These are phyloP conservation scores for Zeus faber DNA, from an alignment of 2,113 vertebrate genomes.

Conservation along the genomic window DNA sequence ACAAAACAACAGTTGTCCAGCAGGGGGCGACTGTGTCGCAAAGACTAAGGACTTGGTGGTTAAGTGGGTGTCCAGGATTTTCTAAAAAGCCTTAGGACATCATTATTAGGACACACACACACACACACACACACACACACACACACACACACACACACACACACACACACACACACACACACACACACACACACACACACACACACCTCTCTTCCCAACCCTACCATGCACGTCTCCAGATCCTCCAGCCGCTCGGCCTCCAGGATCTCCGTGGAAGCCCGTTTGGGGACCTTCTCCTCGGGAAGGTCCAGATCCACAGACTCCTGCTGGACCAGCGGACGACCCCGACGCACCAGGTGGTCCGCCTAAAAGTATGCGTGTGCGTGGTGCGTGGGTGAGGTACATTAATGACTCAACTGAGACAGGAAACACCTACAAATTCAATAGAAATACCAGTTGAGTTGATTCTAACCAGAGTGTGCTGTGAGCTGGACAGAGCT, in stretches of 20 bases:
- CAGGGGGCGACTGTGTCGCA: too few species aligned
- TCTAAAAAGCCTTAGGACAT: too few species aligned
- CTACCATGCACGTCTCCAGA: slow-evolving; percentile 94
- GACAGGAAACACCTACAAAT: neutral
- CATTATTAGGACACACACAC: too few species aligned
- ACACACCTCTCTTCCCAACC: slow-evolving; percentile 15
- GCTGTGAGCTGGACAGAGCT: slow-evolving; percentile 86
- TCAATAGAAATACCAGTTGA: too few species aligned
- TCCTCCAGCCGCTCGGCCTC: slow-evolving; percentile 92
- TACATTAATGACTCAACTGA: neutral
- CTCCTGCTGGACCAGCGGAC: slow-evolving; percentile 81
- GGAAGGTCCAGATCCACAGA: slow-evolving; percentile 81
- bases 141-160: too few species aligned
- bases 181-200: neutral
- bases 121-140: too few species aligned
- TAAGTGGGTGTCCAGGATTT: too few species aligned
- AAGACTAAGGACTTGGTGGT: too few species aligned
- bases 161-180: too few species aligned
- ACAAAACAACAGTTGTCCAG: neutral
- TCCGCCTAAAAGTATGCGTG: slow-evolving; percentile 78
- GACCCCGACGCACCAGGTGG: slow-evolving; percentile 84
- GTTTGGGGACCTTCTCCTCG: slow-evolving; percentile 82
- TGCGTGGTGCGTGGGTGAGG: too few species aligned
- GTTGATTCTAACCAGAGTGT: slow-evolving; percentile 83
- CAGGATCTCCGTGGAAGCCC: slow-evolving; percentile 78